Evolutionary conservation across 1,140 invertebrate species (phyloP).

Genomic region (Myzus persicae): DNA sequence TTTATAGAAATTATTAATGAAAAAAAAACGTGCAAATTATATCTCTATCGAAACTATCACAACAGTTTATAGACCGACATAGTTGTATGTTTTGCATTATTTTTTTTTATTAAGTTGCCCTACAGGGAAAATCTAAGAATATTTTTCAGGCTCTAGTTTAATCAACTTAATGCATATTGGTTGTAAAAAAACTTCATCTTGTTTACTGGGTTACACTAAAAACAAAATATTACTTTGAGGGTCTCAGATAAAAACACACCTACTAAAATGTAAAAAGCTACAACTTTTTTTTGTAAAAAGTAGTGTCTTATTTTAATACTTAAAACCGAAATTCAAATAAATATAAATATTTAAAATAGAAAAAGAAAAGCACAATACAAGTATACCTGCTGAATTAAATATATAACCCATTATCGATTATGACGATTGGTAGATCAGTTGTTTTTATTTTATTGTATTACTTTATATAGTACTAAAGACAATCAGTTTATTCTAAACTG

Average conservation of each 20-base stretch:
- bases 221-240: not conserved
- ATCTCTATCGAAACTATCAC: not conserved
- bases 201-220: not conserved
- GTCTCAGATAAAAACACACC: not conserved
- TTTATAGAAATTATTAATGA: not conserved
- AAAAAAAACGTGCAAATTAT: not conserved
- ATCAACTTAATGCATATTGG: slow-evolving; percentile 29
- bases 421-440: not conserved
- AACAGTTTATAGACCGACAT: not conserved
- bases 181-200: slow-evolving; percentile 1
- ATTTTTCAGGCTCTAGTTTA: not conserved
- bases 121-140: not conserved
- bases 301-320: not conserved
- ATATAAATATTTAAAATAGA: not conserved
- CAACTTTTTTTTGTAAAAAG: not conserved
- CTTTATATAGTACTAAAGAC: not conserved
- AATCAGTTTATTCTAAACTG: not conserved
- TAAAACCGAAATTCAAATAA: not conserved
- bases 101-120: not conserved
- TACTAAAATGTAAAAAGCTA: not conserved
- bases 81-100: not conserved
- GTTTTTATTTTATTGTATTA: not conserved
- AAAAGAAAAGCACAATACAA: not conserved
- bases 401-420: not conserved
- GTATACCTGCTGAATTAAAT: not conserved